Evolutionary conservation across 64 coral and sea anemone genomes (phyloP), one percentile per base, ranked within the genome.

Genomic region (Hydrozoanthus tunicans): DNA sequence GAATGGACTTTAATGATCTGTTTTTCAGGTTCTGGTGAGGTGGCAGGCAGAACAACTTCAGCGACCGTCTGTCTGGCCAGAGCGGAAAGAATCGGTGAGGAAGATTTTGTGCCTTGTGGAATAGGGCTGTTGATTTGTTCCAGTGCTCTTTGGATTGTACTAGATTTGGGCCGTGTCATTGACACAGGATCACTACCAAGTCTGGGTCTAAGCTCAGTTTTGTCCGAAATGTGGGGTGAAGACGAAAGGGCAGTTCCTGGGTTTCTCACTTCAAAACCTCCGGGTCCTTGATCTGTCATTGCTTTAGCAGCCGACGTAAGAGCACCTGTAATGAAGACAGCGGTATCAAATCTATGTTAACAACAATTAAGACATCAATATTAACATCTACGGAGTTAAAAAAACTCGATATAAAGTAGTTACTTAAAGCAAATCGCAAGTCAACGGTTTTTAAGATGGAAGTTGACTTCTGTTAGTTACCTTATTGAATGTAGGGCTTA

Each of bases 1-100:
- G 92, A 94, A 17, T 97, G 95, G 2, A 97, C 95, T n/a, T 91
- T 93, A 20, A 97, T 82, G 53, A 97, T 94, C 26, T 93, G 95
- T 51, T 93, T 97, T 15, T 81, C 83, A 0, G 93, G 60, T 60
- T 94, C 92, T 17, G 83, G 68, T 8, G 90, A 80, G 2, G 80
- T 77, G 13, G 92, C 70, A 7, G 90, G 90, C 6, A 92, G 5
- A 62, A 86, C 93, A 4, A 80, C 67, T 9, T 85, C 95, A 53
- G 83, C 23, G 62, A 78, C 91, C 0, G 90, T 77, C 55, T 97
- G 95, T 59, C 92, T 80, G 6, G 92, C 92, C 7, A 97, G 78
- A 3, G 92, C 92, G 24, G 95, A 89, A 56, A 97, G 83, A 70
- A 97, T 86, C n/a, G 92, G 62, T 1, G 95, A 88, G 6, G 84